These are phyloP conservation scores for Melanerpes formicivorus DNA, from an alignment of 2,113 vertebrate species.

Conservation along the genomic window DNA sequence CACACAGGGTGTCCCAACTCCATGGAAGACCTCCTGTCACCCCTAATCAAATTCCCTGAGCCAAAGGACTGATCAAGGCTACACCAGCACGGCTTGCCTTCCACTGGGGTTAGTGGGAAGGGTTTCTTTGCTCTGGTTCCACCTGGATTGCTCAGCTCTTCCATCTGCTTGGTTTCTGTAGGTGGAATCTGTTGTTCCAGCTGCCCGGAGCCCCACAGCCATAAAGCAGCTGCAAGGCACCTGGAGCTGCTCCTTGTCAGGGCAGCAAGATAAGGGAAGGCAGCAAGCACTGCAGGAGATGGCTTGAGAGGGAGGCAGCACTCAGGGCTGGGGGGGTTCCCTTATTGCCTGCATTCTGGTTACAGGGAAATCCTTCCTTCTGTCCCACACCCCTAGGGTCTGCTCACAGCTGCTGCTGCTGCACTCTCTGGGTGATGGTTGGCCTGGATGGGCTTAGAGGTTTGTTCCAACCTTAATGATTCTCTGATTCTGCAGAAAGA, in stretches of 20 bases:
- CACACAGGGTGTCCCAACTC: neutral
- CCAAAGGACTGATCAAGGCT: neutral
- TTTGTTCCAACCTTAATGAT: no score
- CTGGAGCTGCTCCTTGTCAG: neutral
- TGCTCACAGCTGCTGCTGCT: neutral
- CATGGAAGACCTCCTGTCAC: neutral
- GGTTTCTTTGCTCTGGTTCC: neutral
- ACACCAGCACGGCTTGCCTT: neutral
- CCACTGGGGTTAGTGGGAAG: neutral
- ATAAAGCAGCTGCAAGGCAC: neutral
- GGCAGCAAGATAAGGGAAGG: neutral
- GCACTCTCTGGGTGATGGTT: no score
- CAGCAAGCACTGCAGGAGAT: neutral
- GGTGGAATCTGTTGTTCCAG: neutral
- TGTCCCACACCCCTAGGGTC: neutral
- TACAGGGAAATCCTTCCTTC: neutral
- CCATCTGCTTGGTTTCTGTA: neutral
- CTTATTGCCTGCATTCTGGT: neutral
- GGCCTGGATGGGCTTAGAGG: no score
- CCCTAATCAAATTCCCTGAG: neutral
- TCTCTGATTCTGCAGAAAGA: neutral
- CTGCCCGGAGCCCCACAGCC: neutral
- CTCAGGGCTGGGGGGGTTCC: neutral
- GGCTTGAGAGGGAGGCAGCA: neutral
- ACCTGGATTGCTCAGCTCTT: neutral